These are phyloP conservation scores for Erebia ligea DNA, from an alignment of 2,888 invertebrate species.

Conservation along the genomic window DNA sequence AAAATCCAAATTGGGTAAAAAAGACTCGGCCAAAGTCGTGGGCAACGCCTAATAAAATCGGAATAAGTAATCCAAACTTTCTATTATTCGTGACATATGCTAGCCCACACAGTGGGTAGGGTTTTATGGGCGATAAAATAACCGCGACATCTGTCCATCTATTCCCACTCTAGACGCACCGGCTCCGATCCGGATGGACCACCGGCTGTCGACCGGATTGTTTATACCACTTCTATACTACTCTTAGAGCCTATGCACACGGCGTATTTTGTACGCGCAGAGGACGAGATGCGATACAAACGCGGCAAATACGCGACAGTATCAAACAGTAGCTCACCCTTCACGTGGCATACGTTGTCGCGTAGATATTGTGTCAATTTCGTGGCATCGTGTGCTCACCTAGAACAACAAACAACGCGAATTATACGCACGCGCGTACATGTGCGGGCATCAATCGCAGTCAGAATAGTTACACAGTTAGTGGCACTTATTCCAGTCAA, in stretches of 20 bases:
- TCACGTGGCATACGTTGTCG: no score
- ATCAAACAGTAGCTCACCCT: no score
- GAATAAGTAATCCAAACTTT: neutral
- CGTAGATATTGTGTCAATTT: no score
- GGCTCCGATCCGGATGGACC: conserved; percentile 35
- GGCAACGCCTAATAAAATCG: neutral
- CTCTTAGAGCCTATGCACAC: neutral
- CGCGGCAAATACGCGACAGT: neutral
- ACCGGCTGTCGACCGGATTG: conserved; percentile 27
- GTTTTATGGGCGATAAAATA: conserved; percentile 28
- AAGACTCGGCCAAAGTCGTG: no score
- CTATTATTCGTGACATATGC: conserved; percentile 5
- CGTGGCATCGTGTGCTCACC: no score
- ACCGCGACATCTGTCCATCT: conserved; percentile 24
- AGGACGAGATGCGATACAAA: neutral
- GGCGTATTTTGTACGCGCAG: neutral
- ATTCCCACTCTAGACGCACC: conserved; percentile 33
- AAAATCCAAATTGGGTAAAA: no score
- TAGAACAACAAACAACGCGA: no score
- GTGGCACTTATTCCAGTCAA: no score
- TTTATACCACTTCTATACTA: conserved; percentile 1
- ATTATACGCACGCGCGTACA: no score
- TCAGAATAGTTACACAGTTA: no score
- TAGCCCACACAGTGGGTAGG: conserved; percentile 6
- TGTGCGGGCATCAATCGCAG: no score